Evolutionary conservation across 2,113 vertebrate species (phyloP).

Genomic region (Pterocles burchelli): DNA sequence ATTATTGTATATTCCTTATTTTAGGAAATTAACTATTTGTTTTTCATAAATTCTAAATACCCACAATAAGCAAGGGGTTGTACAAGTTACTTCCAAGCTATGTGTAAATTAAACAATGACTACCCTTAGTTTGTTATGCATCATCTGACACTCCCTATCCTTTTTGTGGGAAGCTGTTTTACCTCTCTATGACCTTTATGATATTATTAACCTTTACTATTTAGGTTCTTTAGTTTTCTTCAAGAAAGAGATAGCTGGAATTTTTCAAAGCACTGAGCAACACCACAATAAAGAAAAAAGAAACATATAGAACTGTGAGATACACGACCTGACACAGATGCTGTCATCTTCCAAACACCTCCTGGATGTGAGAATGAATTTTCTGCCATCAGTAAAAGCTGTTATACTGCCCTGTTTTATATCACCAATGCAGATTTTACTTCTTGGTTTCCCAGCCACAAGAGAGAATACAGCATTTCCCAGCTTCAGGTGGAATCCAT

Average conservation of each 20-base stretch:
- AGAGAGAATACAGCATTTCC: background rate
- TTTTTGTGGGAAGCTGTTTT: background rate
- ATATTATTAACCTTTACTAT: background rate
- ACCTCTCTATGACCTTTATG: background rate
- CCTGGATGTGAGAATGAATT: conserved; percentile 2
- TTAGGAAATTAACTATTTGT: background rate
- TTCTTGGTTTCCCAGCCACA: background rate
- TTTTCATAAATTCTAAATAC: background rate
- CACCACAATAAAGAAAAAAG: background rate
- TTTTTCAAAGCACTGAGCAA: background rate
- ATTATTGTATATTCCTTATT: background rate
- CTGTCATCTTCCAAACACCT: background rate
- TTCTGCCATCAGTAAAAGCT: background rate
- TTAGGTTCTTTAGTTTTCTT: background rate
- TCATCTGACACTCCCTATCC: background rate
- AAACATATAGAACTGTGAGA: background rate
- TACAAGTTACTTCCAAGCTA: background rate
- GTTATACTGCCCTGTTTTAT: background rate
- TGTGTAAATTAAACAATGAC: background rate
- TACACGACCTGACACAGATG: background rate
- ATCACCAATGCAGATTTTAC: background rate
- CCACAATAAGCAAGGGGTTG: background rate
- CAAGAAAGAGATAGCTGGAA: background rate
- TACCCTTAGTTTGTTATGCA: background rate
- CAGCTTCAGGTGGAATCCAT: background rate